These are phyloP conservation scores for Micoletzkya japonica DNA, from an alignment of 2,888 invertebrate genomes.

Conservation along the genomic window DNA sequence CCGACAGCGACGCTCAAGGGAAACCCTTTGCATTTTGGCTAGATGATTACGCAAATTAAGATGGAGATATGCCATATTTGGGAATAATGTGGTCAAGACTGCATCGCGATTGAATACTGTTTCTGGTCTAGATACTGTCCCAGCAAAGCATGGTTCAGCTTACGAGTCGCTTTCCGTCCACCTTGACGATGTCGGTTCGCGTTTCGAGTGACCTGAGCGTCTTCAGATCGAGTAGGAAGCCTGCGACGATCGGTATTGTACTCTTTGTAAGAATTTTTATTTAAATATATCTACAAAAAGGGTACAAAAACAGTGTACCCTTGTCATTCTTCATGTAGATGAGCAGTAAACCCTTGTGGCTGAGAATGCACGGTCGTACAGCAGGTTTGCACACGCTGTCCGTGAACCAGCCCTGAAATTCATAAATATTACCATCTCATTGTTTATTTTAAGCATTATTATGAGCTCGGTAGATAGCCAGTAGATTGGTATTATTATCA, in stretches of 20 bases:
- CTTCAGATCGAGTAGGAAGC: slow-evolving; percentile 20
- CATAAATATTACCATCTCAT: background rate
- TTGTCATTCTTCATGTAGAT: slow-evolving; percentile 22
- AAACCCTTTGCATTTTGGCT: background rate
- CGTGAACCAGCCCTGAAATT: slow-evolving; percentile 26
- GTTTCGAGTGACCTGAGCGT: background rate
- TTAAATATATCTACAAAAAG: background rate
- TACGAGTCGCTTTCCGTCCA: background rate
- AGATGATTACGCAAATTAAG: background rate
- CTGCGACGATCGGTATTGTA: slow-evolving; percentile 2
- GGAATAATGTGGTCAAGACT: background rate
- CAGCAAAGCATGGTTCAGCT: background rate
- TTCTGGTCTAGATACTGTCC: too few relatives aligned
- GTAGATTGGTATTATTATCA: too few relatives aligned
- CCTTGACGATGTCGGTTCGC: slow-evolving; percentile 3
- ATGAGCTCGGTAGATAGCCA: too few relatives aligned
- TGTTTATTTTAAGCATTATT: too few relatives aligned
- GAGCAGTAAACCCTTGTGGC: slow-evolving; percentile 21
- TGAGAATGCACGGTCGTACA: slow-evolving; percentile 23
- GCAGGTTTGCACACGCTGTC: slow-evolving; percentile 12
- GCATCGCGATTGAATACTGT: background rate
- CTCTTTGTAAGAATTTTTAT: background rate
- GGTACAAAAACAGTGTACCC: background rate
- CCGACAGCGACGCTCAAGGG: slow-evolving; percentile 27
- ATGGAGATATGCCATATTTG: too few relatives aligned